phyloP scores from a whole-genome alignment of 2,888 invertebrate genomes.

The Eristalis pertinax region DNA sequence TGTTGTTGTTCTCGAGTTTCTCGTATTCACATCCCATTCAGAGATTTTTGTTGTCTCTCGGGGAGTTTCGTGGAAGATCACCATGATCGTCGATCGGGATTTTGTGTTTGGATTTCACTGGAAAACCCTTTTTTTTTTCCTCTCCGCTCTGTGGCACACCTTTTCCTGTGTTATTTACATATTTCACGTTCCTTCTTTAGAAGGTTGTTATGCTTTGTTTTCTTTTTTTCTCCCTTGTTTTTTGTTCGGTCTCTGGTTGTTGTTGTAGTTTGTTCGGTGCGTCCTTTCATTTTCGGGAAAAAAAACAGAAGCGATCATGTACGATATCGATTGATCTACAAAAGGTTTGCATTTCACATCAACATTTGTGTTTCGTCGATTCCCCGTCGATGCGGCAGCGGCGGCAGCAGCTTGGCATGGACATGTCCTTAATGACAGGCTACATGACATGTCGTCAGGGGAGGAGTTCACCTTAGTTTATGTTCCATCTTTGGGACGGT shows the following conservation, averaged over 20 bases:
- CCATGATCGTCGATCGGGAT: constrained; percentile 32
- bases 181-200: constrained; percentile 31
- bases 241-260: background rate
- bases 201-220: background rate
- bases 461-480: background rate
- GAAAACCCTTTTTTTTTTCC: constrained; percentile 59
- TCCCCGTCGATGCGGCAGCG: too few relatives aligned
- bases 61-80: constrained; percentile 60
- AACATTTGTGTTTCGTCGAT: background rate
- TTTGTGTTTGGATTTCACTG: constrained; percentile 62
- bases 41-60: constrained; percentile 47
- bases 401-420: background rate
- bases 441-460: background rate
- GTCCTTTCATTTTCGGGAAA: background rate
- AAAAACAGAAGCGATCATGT: constrained; percentile 66
- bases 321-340: constrained; percentile 47
- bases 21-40: constrained; percentile 64
- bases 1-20: constrained; percentile 46
- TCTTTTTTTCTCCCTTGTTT: background rate
- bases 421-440: constrained; percentile 55
- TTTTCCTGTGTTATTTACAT: constrained; percentile 68
- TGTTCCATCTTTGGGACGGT: background rate
- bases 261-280: background rate
- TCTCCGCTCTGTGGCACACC: constrained; percentile 51
- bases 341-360: constrained; percentile 29